Conservation (phyloP, 2,888 invertebrate genomes). For the Pelosia muscerda region DNA sequence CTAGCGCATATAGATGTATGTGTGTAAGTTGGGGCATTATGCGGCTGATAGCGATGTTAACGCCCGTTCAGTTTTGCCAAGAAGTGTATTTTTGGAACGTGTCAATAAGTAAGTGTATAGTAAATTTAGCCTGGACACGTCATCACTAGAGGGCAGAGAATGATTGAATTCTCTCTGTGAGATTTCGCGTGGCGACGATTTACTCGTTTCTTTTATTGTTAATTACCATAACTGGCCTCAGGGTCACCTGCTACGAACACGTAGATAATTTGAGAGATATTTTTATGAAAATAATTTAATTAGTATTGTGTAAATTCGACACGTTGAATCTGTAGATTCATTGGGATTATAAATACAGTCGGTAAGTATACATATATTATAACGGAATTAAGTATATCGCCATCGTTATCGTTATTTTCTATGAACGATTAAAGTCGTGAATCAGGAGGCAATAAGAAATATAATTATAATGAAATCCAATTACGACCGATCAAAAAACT, state of each 20-base stretch:
- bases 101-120: slow-evolving; percentile 86
- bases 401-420: background rate
- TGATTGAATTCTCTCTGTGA: slow-evolving; percentile 73
- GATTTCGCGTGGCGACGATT: slow-evolving; percentile 53
- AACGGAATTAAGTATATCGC: background rate
- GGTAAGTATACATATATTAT: background rate
- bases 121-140: slow-evolving; percentile 84
- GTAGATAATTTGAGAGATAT: slow-evolving; percentile 29
- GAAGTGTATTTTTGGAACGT: slow-evolving; percentile 85
- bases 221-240: slow-evolving; percentile 48
- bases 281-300: slow-evolving; percentile 20
- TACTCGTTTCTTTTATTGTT: slow-evolving; percentile 55
- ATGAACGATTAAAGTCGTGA: background rate
- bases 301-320: background rate
- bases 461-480: background rate
- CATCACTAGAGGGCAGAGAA: slow-evolving; percentile 72
- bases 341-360: background rate
- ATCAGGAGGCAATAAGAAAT: background rate
- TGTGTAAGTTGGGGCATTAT: slow-evolving; percentile 76
- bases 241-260: slow-evolving; percentile 49
- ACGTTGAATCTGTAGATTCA: background rate
- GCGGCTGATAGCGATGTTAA: slow-evolving; percentile 85
- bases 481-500: background rate
- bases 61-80: slow-evolving; percentile 86
- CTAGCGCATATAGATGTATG: slow-evolving; percentile 48